These are phyloP conservation scores for Astyanax mexicanus DNA, from an alignment of 2,797 vertebrate species.

Conservation along the genomic window DNA sequence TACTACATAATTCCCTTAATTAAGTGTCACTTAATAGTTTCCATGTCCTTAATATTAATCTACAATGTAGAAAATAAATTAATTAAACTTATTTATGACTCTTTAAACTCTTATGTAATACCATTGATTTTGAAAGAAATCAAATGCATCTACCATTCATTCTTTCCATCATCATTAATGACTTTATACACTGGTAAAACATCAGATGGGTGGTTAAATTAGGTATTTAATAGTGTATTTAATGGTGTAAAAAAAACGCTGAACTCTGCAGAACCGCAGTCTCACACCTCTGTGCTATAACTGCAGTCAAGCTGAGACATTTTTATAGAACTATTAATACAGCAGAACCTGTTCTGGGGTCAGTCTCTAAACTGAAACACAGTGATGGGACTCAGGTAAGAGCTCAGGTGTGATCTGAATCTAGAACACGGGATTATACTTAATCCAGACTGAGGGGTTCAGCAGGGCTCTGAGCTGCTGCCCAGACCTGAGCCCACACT, in stretches of 20 bases:
- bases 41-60: too few relatives aligned
- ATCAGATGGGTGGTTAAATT: background rate
- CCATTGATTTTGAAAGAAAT: too few relatives aligned
- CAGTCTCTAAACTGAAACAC: background rate
- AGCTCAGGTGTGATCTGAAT: background rate
- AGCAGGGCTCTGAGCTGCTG: background rate
- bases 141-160: too few relatives aligned
- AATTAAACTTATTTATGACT: too few relatives aligned
- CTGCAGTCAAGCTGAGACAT: background rate
- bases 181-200: too few relatives aligned
- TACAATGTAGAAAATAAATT: too few relatives aligned
- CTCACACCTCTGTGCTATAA: background rate
- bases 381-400: background rate
- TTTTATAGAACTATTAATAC: conserved; percentile 1
- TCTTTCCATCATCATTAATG: too few relatives aligned
- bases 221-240: background rate
- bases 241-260: background rate
- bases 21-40: too few relatives aligned
- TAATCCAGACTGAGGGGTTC: background rate
- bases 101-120: too few relatives aligned
- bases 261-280: background rate
- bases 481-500: background rate
- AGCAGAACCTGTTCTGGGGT: conserved; percentile 3
- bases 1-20: too few relatives aligned
- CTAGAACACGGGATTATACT: background rate